Percentiles rank a stretch among this genome's conserved stretches.
phyloP scores from a whole-genome alignment of 1,140 invertebrate genomes.

The Trypoxylus dichotomus region DNA sequence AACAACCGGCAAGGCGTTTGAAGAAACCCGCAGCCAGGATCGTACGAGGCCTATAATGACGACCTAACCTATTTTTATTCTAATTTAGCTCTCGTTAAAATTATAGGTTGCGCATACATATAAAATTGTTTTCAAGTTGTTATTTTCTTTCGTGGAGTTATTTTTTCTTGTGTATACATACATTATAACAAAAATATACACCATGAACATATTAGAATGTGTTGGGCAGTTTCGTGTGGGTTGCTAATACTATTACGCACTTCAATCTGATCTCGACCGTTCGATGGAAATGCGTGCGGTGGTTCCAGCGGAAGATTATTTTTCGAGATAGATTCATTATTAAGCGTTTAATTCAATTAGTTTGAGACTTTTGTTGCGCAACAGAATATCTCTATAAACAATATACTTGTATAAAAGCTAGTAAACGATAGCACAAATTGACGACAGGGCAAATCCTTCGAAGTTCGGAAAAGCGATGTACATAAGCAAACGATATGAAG shows the following conservation, averaged over 20 bases:
- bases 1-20: not conserved
- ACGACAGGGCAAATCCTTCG: no score
- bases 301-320: not conserved
- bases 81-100: not conserved
- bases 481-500: no score
- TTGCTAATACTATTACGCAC: not conserved
- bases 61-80: constrained; percentile 1
- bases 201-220: not conserved
- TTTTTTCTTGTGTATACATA: not conserved
- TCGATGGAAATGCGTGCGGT: not conserved
- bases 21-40: not conserved
- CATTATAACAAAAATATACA: not conserved
- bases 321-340: not conserved
- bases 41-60: not conserved
- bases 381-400: not conserved
- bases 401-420: no score
- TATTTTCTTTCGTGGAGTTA: not conserved
- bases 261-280: not conserved
- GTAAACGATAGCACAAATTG: no score
- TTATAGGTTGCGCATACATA: not conserved
- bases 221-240: not conserved
- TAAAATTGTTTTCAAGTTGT: not conserved
- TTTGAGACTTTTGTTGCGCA: not conserved
- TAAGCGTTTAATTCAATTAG: not conserved
- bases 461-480: no score